Evolutionary conservation across 2,797 vertebrate species (phyloP).

Genomic region (Phyllotis vaccarum): DNA sequence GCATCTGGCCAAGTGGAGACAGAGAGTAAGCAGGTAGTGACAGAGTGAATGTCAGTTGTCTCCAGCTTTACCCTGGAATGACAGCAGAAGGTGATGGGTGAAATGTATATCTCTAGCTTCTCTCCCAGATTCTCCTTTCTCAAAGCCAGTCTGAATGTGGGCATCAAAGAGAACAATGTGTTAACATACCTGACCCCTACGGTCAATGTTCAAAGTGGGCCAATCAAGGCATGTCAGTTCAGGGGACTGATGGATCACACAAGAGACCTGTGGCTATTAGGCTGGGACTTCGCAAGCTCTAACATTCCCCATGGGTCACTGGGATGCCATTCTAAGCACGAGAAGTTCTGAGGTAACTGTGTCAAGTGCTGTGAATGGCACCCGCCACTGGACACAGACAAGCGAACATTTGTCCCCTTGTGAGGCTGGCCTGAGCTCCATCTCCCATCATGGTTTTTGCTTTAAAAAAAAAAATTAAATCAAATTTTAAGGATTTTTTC

Average conservation of each 20-base stretch:
- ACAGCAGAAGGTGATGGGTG: constrained; percentile 14
- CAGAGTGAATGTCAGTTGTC: neutral
- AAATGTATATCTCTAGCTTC: neutral
- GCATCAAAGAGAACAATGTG: constrained; percentile 27
- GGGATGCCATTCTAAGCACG: constrained; percentile 14
- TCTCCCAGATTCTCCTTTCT: neutral
- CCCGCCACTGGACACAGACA: neutral
- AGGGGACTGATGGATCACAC: neutral
- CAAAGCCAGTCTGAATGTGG: constrained; percentile 16
- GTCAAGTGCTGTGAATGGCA: neutral
- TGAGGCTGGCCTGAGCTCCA: neutral
- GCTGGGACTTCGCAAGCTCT: neutral
- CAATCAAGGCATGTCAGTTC: neutral
- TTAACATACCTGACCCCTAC: constrained; percentile 63
- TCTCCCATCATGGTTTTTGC: constrained; percentile 19
- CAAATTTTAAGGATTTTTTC: constrained; percentile 45
- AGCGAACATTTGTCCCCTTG: neutral
- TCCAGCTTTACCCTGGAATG: neutral
- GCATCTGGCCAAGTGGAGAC: neutral
- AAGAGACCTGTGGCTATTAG: neutral
- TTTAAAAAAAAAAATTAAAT: constrained; percentile 71
- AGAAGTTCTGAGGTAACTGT: neutral
- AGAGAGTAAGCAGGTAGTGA: neutral
- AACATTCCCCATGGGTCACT: neutral
- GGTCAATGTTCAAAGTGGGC: constrained; percentile 74